Evolutionary conservation across 1,140 invertebrate genomes (phyloP), one percentile per base, ranked within the genome.

Genomic region (Pararge aegeria): DNA sequence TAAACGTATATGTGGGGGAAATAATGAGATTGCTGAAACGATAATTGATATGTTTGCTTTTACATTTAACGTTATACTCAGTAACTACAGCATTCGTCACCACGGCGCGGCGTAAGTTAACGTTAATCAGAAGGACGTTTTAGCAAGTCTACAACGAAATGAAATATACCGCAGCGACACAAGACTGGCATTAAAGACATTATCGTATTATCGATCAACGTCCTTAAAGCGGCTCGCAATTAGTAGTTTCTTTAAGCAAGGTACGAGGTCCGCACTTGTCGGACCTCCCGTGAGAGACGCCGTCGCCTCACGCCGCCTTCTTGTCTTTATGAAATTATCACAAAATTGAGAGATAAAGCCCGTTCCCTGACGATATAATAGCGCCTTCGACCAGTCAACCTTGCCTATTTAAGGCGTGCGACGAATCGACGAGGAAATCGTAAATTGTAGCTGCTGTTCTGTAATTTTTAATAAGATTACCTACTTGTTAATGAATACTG

Each of bases 171-270:
- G 58, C 65, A 66, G 66, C 64, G 66, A 66, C 70, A 69, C 63
- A 70, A 64, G 70, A 66, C 65, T 64, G 73, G 64, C 73, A 83
- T 85, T 83, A 82, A 83, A 75, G 61, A 76, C 74, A 83, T 82
- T 86, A 86, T 86, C 83, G 73, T 75, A 70, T 78, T 80, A 85
- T 85, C 80, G 81, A 86, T 86, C 81, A 78, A 76, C 60, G 75
- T 86, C 72, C 70, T 80, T 78, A 75, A 76, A 85, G 76, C 75
- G 70, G 80, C 55, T 73, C 56, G 82, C 80, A 85, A 86, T 88
- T 85, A 83, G 80, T 78, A 78, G 74, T 76, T 74, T 69, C 75
- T 67, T 74, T 76, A 73, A 77, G 66, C 73, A 73, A 73, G 30
- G 69, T 70, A 62, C 73, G 72, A 68, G 68, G 38, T 18, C 13